A percentile compares a stretch with the other conserved stretches of the same genome.
Conservation (phyloP, 2,113 vertebrate genomes). For the Capreolus pygargus region DNA sequence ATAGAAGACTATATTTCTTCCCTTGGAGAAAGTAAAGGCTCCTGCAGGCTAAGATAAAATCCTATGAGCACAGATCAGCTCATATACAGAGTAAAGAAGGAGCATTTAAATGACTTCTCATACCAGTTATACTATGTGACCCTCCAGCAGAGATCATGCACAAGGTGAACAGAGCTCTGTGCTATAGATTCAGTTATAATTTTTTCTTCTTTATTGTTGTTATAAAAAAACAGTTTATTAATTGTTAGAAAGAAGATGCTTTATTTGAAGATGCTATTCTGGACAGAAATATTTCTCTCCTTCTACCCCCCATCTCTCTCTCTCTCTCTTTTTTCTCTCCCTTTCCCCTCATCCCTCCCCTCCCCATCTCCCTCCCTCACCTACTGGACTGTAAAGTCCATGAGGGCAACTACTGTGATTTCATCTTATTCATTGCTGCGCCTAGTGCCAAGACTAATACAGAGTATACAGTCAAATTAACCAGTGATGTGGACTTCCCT, state of each 20-base stretch:
- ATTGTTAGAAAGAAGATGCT: not conserved
- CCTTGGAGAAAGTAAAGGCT: not conserved
- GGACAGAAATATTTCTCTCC: not conserved
- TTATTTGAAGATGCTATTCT: not conserved
- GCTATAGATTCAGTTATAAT: not conserved
- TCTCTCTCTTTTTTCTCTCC: too few relatives aligned
- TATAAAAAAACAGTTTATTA: not conserved
- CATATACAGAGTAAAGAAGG: not conserved
- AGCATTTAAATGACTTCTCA: not conserved
- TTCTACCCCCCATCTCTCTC: not conserved
- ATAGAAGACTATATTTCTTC: not conserved
- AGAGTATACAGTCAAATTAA: not conserved
- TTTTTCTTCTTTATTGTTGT: constrained; percentile 10
- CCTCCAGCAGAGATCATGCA: not conserved
- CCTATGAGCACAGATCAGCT: not conserved
- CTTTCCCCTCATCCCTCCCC: too few relatives aligned
- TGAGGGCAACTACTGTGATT: not conserved
- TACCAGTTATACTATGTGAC: not conserved
- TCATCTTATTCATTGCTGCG: not conserved
- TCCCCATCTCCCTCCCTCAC: not conserved
- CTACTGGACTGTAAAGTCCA: not conserved
- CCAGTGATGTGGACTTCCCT: not conserved
- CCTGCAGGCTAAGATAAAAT: not conserved
- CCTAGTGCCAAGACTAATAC: not conserved
- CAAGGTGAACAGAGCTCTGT: not conserved